These are phyloP conservation scores for Rhombomys opimus DNA, from an alignment of 2,113 vertebrate genomes.

Conservation along the genomic window DNA sequence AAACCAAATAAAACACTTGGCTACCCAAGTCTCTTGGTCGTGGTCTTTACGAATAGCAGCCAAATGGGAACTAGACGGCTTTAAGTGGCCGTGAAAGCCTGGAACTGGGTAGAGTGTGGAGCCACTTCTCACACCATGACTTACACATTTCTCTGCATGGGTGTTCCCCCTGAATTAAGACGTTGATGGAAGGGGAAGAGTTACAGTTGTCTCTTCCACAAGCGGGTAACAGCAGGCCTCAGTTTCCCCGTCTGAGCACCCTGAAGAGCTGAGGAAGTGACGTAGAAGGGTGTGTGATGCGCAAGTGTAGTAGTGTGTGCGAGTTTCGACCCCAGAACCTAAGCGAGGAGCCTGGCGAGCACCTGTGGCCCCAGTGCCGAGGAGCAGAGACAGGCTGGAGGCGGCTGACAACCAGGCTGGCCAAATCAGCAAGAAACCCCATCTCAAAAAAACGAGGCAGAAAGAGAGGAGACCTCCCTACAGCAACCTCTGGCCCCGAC, in stretches of 20 bases:
- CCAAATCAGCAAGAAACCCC: background rate
- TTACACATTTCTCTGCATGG: background rate
- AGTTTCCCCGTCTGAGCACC: background rate
- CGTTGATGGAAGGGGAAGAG: background rate
- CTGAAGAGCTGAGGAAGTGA: background rate
- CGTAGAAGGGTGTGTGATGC: background rate
- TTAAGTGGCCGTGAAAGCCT: background rate
- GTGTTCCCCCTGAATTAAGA: background rate
- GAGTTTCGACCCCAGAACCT: background rate
- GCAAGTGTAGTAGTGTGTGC: background rate
- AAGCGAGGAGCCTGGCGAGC: background rate
- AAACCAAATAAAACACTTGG: background rate
- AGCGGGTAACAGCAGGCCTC: background rate
- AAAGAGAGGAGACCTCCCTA: background rate
- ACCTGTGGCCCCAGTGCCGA: background rate
- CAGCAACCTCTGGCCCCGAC: background rate
- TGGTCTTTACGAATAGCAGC: background rate
- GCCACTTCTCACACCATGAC: background rate
- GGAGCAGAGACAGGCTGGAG: background rate
- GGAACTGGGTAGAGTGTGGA: background rate
- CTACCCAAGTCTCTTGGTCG: background rate
- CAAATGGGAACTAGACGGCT: background rate
- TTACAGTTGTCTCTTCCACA: background rate
- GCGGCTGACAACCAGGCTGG: background rate
- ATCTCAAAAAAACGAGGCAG: background rate